phyloP scores from a whole-genome alignment of 1,140 invertebrate species.

The Drosophila pectinifera region DNA sequence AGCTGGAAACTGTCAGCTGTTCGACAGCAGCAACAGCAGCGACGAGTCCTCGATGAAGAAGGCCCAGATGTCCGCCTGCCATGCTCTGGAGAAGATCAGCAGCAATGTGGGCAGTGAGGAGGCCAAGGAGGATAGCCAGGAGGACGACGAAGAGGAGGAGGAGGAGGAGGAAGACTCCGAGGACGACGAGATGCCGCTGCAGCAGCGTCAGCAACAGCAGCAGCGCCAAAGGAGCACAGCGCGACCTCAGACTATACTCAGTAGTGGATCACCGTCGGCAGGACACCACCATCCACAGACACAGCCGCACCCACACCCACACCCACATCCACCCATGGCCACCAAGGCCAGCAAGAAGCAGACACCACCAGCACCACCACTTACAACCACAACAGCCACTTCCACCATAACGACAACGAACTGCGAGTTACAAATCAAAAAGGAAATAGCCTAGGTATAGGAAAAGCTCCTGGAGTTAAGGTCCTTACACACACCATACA shows the following conservation, averaged over 20 bases:
- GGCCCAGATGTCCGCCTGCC: conserved; percentile 74
- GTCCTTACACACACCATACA: conserved; percentile 54
- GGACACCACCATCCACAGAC: conserved; percentile 19
- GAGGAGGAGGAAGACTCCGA: conserved; percentile 38
- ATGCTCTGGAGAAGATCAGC: conserved; percentile 76
- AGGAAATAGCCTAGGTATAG: conserved; percentile 68
- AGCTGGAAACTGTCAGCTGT: conserved; percentile 69
- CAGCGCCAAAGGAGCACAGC: conserved; percentile 37
- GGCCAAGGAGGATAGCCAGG: conserved; percentile 33
- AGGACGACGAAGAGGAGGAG: conserved; percentile 15
- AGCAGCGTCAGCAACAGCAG: conserved; percentile 53
- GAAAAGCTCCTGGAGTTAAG: conserved; percentile 36
- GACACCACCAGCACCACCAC: conserved; percentile 54
- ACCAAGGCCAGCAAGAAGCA: conserved; percentile 73
- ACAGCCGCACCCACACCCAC: conserved; percentile 22
- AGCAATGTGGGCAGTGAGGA: conserved; percentile 43
- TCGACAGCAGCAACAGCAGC: conserved; percentile 83
- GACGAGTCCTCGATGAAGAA: conserved; percentile 78
- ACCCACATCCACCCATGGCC: conserved; percentile 56
- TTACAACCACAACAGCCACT: conserved; percentile 23
- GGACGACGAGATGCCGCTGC: conserved; percentile 64
- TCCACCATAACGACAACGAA: conserved; percentile 69
- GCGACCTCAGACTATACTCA: conserved; percentile 23
- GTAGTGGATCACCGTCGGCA: conserved; percentile 11
- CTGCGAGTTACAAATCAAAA: conserved; percentile 83